phyloP scores from a whole-genome alignment of 2,113 vertebrate species.

The Calidris pygmaea region DNA sequence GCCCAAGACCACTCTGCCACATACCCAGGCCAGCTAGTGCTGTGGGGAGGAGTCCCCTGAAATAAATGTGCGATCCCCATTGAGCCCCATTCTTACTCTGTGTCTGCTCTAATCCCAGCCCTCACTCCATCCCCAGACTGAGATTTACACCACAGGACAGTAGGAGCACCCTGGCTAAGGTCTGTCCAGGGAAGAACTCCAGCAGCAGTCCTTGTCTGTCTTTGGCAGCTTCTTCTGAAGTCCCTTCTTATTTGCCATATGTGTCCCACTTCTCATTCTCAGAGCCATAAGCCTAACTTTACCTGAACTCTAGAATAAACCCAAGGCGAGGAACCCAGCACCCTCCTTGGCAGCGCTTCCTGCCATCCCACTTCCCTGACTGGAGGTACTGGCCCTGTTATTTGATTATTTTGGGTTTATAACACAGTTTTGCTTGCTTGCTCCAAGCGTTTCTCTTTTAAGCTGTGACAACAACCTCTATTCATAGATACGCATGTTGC shows the following conservation, averaged over 20 bases:
- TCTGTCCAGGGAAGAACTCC: neutral
- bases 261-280: neutral
- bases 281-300: neutral
- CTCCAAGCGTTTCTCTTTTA: neutral
- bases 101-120: neutral
- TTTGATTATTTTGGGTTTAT: neutral
- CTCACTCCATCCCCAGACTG: neutral
- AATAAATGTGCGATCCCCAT: neutral
- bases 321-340: neutral
- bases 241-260: neutral
- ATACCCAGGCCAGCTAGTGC: neutral
- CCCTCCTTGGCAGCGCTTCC: neutral
- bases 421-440: neutral
- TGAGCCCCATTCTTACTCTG: neutral
- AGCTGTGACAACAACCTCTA: neutral
- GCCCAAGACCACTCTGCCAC: neutral
- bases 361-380: neutral
- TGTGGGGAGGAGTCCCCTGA: neutral
- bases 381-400: neutral
- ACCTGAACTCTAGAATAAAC: neutral
- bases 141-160: neutral
- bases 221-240: neutral
- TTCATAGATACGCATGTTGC: neutral
- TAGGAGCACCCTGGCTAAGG: neutral
- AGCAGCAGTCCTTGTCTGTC: neutral